Evolutionary conservation across 2,113 vertebrate genomes (phyloP).

Genomic region (Onychostruthus taczanowskii): DNA sequence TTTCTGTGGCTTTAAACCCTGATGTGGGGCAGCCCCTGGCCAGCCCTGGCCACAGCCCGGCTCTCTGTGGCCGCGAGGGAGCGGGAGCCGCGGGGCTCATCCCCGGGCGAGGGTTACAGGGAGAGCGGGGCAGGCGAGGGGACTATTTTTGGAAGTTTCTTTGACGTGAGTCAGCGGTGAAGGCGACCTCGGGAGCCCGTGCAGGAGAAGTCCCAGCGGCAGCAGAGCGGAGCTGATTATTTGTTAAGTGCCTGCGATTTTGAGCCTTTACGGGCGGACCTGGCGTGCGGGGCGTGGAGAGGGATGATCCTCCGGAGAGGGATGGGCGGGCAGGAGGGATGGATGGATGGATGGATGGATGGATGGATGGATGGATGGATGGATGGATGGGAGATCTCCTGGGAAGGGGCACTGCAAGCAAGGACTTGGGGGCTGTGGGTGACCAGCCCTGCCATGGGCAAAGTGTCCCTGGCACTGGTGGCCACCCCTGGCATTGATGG

Average conservation of each 20-base stretch:
- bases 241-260: neutral
- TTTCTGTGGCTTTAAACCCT: neutral
- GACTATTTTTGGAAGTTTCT: slow-evolving; percentile 49
- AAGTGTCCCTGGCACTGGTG: neutral
- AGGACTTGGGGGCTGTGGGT: neutral
- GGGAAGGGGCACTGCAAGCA: rapidly evolving
- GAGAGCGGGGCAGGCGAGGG: neutral
- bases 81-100: rapidly evolving
- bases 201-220: neutral
- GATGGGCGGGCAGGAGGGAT: neutral
- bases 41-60: neutral
- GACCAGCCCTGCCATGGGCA: neutral
- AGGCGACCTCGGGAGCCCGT: neutral
- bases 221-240: neutral
- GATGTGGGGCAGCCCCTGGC: neutral
- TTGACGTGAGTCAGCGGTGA: slow-evolving; percentile 31
- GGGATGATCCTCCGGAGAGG: neutral
- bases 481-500: too few species aligned
- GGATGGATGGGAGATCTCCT: neutral
- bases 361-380: neutral
- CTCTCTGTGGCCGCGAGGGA: rapidly evolving
- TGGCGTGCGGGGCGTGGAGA: rapidly evolving
- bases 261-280: neutral
- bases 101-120: rapidly evolving
- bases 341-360: neutral